Evolutionary conservation across 1,140 invertebrate species (phyloP), one percentile per base, ranked within the genome.

Genomic region (Bathynomus jamesi): DNA sequence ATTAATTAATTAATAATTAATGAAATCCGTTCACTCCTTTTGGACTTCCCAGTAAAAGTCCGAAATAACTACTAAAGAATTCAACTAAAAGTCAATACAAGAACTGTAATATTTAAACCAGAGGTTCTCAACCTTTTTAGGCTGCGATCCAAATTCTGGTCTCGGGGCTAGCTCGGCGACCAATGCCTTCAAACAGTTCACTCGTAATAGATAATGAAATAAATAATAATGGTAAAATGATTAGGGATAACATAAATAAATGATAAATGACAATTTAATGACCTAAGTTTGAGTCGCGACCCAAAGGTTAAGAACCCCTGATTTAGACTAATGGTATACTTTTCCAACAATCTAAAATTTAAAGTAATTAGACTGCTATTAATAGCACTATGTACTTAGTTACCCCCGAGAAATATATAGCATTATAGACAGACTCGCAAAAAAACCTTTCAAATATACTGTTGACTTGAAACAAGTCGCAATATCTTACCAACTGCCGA

Each of bases 401-500:
- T 29, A 65, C n/a, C n/a, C 17, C 27, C 27, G 10, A 28, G 29
- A 10, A 65, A 0, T 25, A 21, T n/a, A 0, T 28, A 65, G 10
- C n/a, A 0, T 13, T 13, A 11, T 13, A 53, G 11, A 53, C 46
- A 13, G n/a, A n/a, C 46, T 13, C n/a, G n/a, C 11, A 13, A 13
- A 53, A 53, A 53, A 13, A 53, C 11, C n/a, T 13, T 53, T n/a
- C 11, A n/a, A 11, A 53, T 53, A 13, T 13, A 13, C n/a, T 11
- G 46, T 53, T 53, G 46, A 53, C 11, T 53, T 53, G 46, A 13
- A n/a, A 11, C 11, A 11, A 53, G 46, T 53, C 46, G n/a, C n/a
- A 53, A 13, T 53, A 11, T 13, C 63, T 65, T 60, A 89, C 88
- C 87, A 78, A 92, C 88, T 69, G 91, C 89, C 78, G 91, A 92